Evolutionary conservation across 2,113 vertebrate genomes (phyloP).

Genomic region (Channa maculata): DNA sequence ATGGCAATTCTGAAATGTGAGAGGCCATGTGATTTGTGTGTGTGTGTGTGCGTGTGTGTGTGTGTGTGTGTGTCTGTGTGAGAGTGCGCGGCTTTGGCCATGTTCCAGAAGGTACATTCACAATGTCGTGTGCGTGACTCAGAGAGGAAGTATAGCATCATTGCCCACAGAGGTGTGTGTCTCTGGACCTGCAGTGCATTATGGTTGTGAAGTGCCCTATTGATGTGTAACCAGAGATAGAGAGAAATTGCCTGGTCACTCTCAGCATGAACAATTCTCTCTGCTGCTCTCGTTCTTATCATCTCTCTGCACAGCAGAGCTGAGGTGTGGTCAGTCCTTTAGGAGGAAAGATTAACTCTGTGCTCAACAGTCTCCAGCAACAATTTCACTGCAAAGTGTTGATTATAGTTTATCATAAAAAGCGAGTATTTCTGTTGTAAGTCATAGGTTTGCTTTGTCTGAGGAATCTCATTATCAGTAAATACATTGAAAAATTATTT

Average conservation of each 20-base stretch:
- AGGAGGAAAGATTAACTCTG: constrained; percentile 6
- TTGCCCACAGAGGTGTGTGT: constrained; percentile 34
- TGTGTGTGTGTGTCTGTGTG: constrained; percentile 21
- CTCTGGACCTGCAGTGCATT: constrained; percentile 36
- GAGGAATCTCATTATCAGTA: no score
- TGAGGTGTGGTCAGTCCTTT: constrained; percentile 1
- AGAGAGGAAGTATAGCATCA: constrained; percentile 50
- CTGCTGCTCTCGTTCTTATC: not conserved
- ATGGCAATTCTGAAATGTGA: constrained; percentile 42
- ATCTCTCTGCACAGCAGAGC: constrained; percentile 9
- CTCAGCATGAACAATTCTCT: constrained; percentile 44
- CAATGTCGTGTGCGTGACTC: constrained; percentile 45
- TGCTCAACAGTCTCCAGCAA: not conserved
- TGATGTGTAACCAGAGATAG: constrained; percentile 40
- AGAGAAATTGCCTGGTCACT: constrained; percentile 51
- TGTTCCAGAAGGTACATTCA: constrained; percentile 13
- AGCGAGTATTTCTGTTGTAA: no score
- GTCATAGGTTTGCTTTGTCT: no score
- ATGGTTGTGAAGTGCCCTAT: constrained; percentile 37
- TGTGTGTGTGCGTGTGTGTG: constrained; percentile 38
- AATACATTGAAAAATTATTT: no score
- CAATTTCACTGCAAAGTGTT: not conserved
- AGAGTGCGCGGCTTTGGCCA: not conserved
- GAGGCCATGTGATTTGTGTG: constrained; percentile 23
- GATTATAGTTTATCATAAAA: not conserved